Evolutionary conservation across 2,888 invertebrate species (phyloP).

Genomic region (Sylvicola cinctus): DNA sequence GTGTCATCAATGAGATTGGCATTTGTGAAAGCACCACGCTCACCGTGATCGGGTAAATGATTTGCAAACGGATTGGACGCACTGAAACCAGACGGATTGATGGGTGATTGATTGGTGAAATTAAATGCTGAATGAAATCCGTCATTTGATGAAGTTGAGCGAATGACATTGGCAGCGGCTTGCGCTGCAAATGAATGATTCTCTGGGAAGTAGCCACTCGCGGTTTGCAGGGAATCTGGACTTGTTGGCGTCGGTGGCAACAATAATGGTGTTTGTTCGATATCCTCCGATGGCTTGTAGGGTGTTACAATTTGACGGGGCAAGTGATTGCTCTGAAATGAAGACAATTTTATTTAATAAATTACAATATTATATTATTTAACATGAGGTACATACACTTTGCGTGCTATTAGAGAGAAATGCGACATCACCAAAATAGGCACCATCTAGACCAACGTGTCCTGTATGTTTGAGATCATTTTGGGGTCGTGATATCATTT

Average conservation of each 20-base stretch:
- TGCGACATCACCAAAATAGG: conserved; percentile 85
- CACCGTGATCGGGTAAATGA: neutral
- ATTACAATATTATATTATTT: neutral
- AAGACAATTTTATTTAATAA: conserved; percentile 5
- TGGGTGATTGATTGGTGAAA: conserved; percentile 11
- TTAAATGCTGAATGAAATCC: conserved; percentile 19
- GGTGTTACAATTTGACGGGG: conserved; percentile 79
- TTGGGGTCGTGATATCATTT: conserved; percentile 94
- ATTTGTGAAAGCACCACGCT: conserved; percentile 12
- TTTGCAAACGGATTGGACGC: conserved; percentile 22
- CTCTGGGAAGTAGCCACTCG: conserved; percentile 25
- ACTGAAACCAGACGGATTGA: conserved; percentile 5
- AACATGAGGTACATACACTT: conserved; percentile 14
- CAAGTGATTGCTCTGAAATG: conserved; percentile 50
- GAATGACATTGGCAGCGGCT: neutral
- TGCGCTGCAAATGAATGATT: conserved; percentile 25
- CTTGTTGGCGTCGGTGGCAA: conserved; percentile 29
- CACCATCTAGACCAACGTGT: conserved; percentile 93
- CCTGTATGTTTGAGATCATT: conserved; percentile 90
- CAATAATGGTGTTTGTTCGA: conserved; percentile 45
- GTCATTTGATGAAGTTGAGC: neutral
- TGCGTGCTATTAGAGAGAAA: conserved; percentile 27
- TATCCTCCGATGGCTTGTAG: conserved; percentile 71
- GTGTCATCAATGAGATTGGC: conserved; percentile 11
- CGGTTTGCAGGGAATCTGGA: conserved; percentile 25